Conservation (phyloP, 2,113 vertebrate genomes). For the Petromus typicus region DNA sequence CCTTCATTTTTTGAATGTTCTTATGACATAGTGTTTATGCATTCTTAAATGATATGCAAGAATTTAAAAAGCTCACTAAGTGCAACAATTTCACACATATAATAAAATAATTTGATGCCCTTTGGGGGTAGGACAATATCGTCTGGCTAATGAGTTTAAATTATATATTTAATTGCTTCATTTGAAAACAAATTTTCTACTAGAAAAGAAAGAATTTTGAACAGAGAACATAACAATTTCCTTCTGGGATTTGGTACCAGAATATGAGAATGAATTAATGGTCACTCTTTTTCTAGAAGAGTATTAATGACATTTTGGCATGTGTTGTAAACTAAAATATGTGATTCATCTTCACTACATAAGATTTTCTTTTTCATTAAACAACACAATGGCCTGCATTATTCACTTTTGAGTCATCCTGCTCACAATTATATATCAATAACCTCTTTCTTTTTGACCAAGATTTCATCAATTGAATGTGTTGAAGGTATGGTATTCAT, state of each 20-base stretch:
- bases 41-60: neutral
- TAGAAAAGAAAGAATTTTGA: neutral
- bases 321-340: neutral
- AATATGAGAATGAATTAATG: neutral
- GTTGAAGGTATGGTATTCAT: neutral
- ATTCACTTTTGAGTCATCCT: neutral
- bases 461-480: neutral
- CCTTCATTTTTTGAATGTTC: neutral
- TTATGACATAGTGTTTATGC: neutral
- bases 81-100: neutral
- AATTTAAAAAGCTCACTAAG: neutral
- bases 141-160: neutral
- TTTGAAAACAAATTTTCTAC: neutral
- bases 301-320: neutral
- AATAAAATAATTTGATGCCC: neutral
- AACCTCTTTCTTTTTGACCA: neutral
- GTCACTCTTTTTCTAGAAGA: neutral
- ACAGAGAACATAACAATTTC: neutral
- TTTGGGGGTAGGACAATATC: neutral
- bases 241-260: neutral
- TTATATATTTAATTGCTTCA: neutral
- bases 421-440: accelerated
- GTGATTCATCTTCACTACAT: neutral
- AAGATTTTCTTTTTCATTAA: neutral
- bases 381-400: neutral